phyloP scores from a whole-genome alignment of 2,113 vertebrate species.

The Lepus europaeus region DNA sequence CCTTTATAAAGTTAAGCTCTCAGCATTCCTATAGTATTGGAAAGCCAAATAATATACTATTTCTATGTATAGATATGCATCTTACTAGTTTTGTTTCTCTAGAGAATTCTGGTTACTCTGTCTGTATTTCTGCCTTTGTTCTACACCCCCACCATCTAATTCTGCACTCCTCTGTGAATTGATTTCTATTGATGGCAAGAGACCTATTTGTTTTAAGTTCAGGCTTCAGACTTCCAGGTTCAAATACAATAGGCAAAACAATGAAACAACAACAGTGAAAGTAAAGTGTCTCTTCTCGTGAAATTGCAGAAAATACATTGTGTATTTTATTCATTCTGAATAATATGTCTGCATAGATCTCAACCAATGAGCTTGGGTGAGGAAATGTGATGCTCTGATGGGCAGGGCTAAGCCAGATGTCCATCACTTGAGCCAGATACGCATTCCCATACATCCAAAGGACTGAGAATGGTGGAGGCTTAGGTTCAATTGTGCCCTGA shows the following conservation, averaged over 20 bases:
- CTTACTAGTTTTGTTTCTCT: not conserved
- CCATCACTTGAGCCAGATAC: not conserved
- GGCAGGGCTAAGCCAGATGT: not conserved
- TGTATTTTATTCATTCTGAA: conserved; percentile 19
- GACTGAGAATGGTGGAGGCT: not conserved
- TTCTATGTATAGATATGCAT: not conserved
- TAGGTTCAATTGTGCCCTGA: not conserved
- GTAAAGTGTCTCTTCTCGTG: not conserved
- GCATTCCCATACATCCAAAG: not conserved
- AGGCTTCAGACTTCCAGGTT: not conserved
- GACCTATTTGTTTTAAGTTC: not conserved
- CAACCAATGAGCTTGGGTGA: not conserved
- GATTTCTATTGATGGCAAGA: not conserved
- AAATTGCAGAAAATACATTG: not conserved
- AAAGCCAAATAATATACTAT: too few relatives aligned
- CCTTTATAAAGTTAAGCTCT: too few relatives aligned
- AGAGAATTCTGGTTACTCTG: not conserved
- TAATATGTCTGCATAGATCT: not conserved
- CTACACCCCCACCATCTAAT: not conserved
- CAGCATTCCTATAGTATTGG: too few relatives aligned
- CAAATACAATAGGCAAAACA: not conserved
- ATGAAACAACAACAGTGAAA: not conserved
- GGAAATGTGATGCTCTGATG: not conserved
- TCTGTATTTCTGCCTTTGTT: not conserved
- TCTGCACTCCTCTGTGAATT: not conserved